Percentiles rank a stretch among this genome's conserved stretches.
Evolutionary conservation across 2,113 vertebrate genomes (phyloP).

Genomic region (Megatriorchis doriae): DNA sequence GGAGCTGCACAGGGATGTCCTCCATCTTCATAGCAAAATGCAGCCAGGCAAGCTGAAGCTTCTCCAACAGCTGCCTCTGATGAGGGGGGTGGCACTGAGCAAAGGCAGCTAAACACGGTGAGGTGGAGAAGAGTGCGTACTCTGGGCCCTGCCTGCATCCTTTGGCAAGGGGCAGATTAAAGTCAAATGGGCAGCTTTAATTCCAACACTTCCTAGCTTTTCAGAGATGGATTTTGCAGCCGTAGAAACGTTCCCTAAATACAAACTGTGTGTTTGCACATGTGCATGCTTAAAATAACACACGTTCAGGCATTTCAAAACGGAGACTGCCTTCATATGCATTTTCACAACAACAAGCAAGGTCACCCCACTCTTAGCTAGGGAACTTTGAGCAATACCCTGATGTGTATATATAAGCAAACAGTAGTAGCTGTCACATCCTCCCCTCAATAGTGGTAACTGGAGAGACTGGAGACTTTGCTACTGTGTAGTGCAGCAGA

Average conservation of each 20-base stretch:
- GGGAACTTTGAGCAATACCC: not conserved
- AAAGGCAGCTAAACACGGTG: not conserved
- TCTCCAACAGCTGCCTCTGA: not conserved
- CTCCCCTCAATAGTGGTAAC: not conserved
- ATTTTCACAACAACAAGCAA: not conserved
- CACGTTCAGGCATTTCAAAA: not conserved
- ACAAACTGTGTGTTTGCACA: not conserved
- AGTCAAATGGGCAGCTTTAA: not conserved
- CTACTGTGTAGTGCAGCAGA: not conserved
- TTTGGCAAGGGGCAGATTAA: not conserved
- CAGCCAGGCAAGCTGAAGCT: not conserved
- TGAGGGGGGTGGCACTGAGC: not conserved
- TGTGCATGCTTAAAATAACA: not conserved
- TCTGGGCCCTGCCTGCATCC: not conserved
- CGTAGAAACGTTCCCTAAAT: not conserved
- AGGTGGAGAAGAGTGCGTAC: accelerated
- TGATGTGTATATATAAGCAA: not conserved
- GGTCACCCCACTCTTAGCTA: not conserved
- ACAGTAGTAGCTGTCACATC: not conserved
- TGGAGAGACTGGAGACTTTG: not conserved
- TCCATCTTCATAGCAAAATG: not conserved
- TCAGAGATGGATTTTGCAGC: not conserved
- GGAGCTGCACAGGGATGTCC: not conserved
- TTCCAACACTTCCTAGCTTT: not conserved
- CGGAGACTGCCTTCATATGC: not conserved